These are phyloP conservation scores for Ptychoptera contaminata DNA, from an alignment of 2,888 invertebrate genomes.

Conservation along the genomic window DNA sequence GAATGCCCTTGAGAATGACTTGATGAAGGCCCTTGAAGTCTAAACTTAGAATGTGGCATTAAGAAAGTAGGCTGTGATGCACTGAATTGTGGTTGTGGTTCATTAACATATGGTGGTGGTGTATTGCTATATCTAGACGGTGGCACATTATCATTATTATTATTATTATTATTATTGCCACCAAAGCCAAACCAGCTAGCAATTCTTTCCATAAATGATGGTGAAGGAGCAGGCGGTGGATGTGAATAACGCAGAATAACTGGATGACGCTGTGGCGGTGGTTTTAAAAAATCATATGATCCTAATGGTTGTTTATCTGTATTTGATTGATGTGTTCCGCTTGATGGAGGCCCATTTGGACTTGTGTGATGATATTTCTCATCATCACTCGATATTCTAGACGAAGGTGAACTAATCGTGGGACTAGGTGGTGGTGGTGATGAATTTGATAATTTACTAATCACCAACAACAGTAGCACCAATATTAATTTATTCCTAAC, in stretches of 20 bases:
- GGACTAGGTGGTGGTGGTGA: too few species aligned
- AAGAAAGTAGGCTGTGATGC: conserved; percentile 8
- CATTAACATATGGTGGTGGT: conserved; percentile 11
- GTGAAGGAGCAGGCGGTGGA: conserved; percentile 11
- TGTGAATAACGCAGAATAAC: too few species aligned
- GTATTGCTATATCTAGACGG: too few species aligned
- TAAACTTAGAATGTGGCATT: conserved; percentile 1
- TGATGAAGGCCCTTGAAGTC: not conserved
- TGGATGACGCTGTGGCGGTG: conserved; percentile 6
- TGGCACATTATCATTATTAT: too few species aligned
- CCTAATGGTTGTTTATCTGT: not conserved
- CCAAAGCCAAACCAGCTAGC: conserved; percentile 29
- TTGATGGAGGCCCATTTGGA: too few species aligned
- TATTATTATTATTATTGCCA: conserved; percentile 2
- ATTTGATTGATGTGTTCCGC: not conserved
- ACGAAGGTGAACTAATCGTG: too few species aligned
- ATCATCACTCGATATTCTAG: too few species aligned
- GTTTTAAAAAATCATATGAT: not conserved
- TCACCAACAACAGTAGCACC: too few species aligned
- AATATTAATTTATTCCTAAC: too few species aligned
- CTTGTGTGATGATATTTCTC: too few species aligned
- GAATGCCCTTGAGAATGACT: not conserved
- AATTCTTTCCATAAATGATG: conserved; percentile 27
- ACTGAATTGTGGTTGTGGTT: conserved; percentile 17
- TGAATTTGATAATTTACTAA: too few species aligned